Base-by-base conservation (phyloP, 2,888 invertebrate species). In the Drosophila formosana region DNA sequence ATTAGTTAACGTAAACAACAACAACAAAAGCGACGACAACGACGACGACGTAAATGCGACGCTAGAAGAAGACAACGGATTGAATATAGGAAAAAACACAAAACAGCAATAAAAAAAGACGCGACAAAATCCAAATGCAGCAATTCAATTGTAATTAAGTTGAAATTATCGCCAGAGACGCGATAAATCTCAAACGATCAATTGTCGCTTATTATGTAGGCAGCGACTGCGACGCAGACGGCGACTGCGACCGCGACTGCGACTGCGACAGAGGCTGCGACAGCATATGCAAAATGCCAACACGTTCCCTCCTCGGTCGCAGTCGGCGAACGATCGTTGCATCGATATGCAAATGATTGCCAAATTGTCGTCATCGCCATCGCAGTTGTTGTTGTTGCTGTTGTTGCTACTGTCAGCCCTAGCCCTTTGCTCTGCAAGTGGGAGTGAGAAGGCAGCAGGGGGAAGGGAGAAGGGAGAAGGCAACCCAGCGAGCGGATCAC, bases 301-400 rank as follows among this genome's bases (percentile, higher is more conserved):
- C 75, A 80, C 77, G 84, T 81, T 86, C 78, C 76, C 82, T 73
- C n/a, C 56, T 43, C 28, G 32, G 23, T 28, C 23, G 9, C 6
- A 18, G 66, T 25, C 30, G 51, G 8, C 18, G 18, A 60, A 71
- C 39, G 82, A 82, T 84, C 72, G 57, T 45, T 69, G 64, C 82
- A 78, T 49, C 66, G 82, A 85, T 85, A 85, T 82, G 83, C 85
- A 85, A 83, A 85, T 18, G 18, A 18, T 83, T 85, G 72, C 83
- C 81, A 82, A 83, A 83, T 84, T 82, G 80, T 80, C 64, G 71
- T 65, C 49, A 52, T 41, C 61, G 53, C 49, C 57, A 58, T 57
- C 57, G 72, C 50, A 25, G 25, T 41, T 46, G 30, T 37, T 39
- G 39, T 23, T 41, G 53, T n/a, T 30, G 6, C 18, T 41, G 46